Evolutionary conservation across 2,113 vertebrate genomes (phyloP).

Genomic region (rabbit (Oryctolagus cuniculus)): DNA sequence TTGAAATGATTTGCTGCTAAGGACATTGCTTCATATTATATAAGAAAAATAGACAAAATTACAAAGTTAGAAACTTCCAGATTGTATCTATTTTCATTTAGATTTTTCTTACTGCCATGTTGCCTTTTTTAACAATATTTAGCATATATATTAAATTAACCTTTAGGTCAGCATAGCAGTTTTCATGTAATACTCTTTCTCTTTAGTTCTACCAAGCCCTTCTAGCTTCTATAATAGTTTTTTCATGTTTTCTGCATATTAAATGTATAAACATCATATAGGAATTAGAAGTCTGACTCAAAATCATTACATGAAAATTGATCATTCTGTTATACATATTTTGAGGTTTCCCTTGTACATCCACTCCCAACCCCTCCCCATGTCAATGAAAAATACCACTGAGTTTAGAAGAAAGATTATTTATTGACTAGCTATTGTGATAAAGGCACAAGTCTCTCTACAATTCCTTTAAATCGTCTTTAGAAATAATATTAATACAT

Average conservation of each 20-base stretch:
- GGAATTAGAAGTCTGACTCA: background rate
- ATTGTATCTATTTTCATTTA: background rate
- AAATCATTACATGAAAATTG: background rate
- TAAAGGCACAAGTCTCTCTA: background rate
- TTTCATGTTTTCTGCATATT: background rate
- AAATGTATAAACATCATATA: background rate
- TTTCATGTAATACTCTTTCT: background rate
- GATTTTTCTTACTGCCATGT: background rate
- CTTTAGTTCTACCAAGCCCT: background rate
- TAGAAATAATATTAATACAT: background rate
- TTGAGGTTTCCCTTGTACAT: background rate
- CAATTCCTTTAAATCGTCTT: background rate
- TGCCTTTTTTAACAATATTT: background rate
- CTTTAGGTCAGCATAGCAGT: background rate
- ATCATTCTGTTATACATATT: background rate
- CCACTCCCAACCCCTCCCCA: background rate
- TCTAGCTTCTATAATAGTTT: background rate
- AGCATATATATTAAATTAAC: conserved; percentile 38
- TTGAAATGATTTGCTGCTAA: background rate
- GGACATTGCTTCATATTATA: background rate
- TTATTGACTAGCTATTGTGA: background rate
- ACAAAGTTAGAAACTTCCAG: background rate
- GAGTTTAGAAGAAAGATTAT: background rate
- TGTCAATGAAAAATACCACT: background rate
- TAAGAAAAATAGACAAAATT: background rate